phyloP scores from a whole-genome alignment of 2,113 vertebrate species.

The Labeo catla region DNA sequence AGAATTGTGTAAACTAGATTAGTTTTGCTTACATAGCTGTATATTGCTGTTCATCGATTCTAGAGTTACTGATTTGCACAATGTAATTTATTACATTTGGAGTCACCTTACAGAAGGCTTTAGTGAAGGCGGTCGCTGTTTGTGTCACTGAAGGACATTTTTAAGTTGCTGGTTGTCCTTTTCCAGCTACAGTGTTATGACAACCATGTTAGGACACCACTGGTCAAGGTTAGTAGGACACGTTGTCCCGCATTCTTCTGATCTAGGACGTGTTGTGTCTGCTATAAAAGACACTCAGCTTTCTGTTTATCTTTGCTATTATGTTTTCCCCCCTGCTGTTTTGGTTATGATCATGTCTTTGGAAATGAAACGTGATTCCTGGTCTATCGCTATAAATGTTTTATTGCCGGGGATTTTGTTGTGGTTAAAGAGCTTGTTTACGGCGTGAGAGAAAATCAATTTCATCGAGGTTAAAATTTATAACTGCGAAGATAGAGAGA shows the following conservation, averaged over 20 bases:
- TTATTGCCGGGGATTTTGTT: slow-evolving; percentile 28
- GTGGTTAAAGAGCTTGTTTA: slow-evolving; percentile 35
- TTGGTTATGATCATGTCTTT: slow-evolving; percentile 10
- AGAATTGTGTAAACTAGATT: neutral
- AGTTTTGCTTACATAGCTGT: neutral
- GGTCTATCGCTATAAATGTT: slow-evolving; percentile 26
- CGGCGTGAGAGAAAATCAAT: slow-evolving; percentile 45
- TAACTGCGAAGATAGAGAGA: slow-evolving; percentile 57
- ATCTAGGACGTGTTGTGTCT: neutral
- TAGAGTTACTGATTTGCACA: neutral
- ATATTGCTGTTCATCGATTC: neutral
- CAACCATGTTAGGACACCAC: neutral
- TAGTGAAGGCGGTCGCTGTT: neutral
- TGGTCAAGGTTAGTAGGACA: slow-evolving; percentile 28
- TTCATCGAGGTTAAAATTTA: slow-evolving; percentile 57
- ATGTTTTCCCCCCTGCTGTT: neutral
- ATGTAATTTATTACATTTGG: slow-evolving; percentile 7
- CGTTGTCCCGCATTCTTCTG: neutral
- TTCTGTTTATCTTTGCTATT: neutral
- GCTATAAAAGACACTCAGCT: neutral
- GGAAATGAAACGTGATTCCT: slow-evolving; percentile 2
- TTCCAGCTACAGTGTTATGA: neutral
- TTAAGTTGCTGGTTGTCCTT: neutral
- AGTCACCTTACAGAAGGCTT: slow-evolving; percentile 10
- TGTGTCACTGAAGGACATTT: slow-evolving; percentile 20